Evolutionary conservation across 2,888 invertebrate species (phyloP), one percentile per base, ranked within the genome.

Genomic region (Entomobrya multifasciata): DNA sequence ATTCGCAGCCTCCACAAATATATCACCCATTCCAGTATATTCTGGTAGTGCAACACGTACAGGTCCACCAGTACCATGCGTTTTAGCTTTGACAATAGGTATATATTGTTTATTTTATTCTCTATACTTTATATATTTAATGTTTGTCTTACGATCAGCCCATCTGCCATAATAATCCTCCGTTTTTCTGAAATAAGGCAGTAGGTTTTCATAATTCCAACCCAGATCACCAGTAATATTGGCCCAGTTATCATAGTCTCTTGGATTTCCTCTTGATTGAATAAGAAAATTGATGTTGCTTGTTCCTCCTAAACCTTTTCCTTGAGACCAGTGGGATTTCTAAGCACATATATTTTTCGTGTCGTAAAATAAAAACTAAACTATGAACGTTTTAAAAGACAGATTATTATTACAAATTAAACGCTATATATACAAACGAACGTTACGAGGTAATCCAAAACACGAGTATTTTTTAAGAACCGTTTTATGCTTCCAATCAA

Each of bases 301-400:
- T 11, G 89, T 87, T 8, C 88, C 88, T 78, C 89, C 89, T 22
- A 89, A 79, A 15, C 89, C 89, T 67, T 87, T 88, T 25, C 89
- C 89, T 86, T 89, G 89, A 25, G 88, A 88, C 89, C 89, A 89
- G 41, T 89, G 89, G 22, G 88, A 88, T 86, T 88, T 87, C 89
- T 88, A 67, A 1, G 15, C n/a, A n/a, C n/a, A n/a, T n/a, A n/a
- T n/a, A n/a, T n/a, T n/a, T n/a, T n/a, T n/a, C n/a, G n/a, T n/a
- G n/a, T n/a, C n/a, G n/a, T n/a, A n/a, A n/a, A n/a, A n/a, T n/a
- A n/a, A n/a, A n/a, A n/a, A n/a, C n/a, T n/a, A n/a, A n/a, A n/a
- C n/a, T n/a, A n/a, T n/a, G n/a, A n/a, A n/a, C n/a, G n/a, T 15
- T 0, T 41, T 17, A 49, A 47, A 47, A 22, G 22, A 25, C 13